These are phyloP conservation scores for Mantis religiosa DNA, from an alignment of 2,888 invertebrate species.

Conservation along the genomic window DNA sequence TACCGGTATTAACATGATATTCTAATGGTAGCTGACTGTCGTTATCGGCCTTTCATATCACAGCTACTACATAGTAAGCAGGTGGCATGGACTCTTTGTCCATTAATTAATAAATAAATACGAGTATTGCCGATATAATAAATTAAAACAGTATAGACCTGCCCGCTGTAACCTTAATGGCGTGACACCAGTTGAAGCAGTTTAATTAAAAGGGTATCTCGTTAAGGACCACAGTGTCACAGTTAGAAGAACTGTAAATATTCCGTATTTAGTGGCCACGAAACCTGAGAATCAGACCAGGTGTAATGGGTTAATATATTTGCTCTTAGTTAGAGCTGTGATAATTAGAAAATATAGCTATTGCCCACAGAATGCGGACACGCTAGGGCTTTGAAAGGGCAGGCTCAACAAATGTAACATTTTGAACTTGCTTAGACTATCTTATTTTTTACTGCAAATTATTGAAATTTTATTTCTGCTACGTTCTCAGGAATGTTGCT, in stretches of 20 bases:
- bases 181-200: neutral
- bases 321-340: neutral
- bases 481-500: no score
- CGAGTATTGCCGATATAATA: neutral
- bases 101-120: neutral
- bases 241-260: neutral
- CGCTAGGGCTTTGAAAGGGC: no score
- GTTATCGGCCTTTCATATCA: no score
- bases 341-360: neutral
- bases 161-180: neutral
- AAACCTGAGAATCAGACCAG: neutral
- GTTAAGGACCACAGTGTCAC: neutral
- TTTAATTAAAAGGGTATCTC: neutral
- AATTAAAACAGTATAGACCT: neutral
- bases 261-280: neutral
- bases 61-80: no score
- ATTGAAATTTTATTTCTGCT: no score
- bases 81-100: no score
- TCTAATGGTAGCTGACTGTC: no score
- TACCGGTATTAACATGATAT: no score
- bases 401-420: no score
- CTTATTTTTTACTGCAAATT: no score
- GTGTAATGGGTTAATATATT: neutral
- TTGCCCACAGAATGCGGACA: no score
- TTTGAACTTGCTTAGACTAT: no score